Evolutionary conservation across 2,888 invertebrate species (phyloP).

Genomic region (Spisula solida): DNA sequence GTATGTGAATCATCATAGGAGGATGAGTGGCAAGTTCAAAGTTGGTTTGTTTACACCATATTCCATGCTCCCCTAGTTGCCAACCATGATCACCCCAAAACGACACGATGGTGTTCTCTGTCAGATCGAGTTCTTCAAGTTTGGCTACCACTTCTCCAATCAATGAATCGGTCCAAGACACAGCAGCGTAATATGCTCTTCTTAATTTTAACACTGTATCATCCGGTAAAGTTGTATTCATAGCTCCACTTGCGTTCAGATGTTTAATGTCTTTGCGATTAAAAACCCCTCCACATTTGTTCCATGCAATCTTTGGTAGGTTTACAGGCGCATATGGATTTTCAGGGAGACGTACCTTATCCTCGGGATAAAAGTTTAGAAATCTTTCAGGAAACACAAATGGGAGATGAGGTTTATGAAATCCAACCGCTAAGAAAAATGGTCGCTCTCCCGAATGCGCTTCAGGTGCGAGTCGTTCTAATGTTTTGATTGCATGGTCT

Average conservation of each 20-base stretch:
- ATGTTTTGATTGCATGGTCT: constrained; percentile 90
- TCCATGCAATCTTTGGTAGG: constrained; percentile 79
- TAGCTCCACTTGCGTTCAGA: constrained; percentile 68
- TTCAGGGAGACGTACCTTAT: constrained; percentile 68
- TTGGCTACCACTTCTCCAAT: too few relatives aligned
- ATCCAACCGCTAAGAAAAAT: constrained; percentile 94
- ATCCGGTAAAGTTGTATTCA: constrained; percentile 78
- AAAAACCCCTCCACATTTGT: constrained; percentile 70
- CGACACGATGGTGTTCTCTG: too few relatives aligned
- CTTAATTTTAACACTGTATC: constrained; percentile 47
- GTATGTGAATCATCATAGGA: too few relatives aligned
- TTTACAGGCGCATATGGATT: constrained; percentile 76
- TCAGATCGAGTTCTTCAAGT: too few relatives aligned
- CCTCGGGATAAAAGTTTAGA: constrained; percentile 89
- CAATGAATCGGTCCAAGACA: too few relatives aligned
- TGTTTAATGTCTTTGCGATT: constrained; percentile 68
- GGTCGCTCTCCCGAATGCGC: constrained; percentile 88
- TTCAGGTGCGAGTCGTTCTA: constrained; percentile 86
- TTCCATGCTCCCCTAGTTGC: too few relatives aligned
- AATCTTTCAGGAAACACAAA: constrained; percentile 93
- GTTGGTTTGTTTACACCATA: too few relatives aligned
- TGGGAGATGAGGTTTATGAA: constrained; percentile 96
- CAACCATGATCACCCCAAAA: too few relatives aligned
- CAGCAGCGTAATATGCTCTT: too few relatives aligned
- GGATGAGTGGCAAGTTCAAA: too few relatives aligned